Evolutionary conservation across 2,797 vertebrate species (phyloP).

Genomic region (Cichlasoma orientale): DNA sequence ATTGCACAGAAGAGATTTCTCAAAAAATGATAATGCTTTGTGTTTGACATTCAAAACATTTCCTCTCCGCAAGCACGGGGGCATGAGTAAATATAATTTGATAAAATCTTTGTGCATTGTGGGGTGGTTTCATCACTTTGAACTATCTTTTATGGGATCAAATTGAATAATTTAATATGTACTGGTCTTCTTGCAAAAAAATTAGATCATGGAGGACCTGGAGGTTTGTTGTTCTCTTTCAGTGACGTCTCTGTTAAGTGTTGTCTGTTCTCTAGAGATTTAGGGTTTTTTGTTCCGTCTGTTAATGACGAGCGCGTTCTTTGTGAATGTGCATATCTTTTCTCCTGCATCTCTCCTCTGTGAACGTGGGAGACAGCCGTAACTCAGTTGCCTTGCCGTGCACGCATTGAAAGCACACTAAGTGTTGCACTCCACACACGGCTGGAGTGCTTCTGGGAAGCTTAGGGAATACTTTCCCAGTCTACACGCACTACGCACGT

Average conservation of each 20-base stretch:
- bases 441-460: conserved; percentile 56
- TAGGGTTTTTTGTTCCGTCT: not conserved
- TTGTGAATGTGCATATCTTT: conserved; percentile 4
- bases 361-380: conserved; percentile 22
- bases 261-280: conserved; percentile 18
- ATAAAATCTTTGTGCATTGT: conserved; percentile 39
- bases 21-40: conserved; percentile 41
- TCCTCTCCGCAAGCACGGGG: not conserved
- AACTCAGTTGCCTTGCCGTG: conserved; percentile 39
- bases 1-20: conserved; percentile 15
- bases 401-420: conserved; percentile 39
- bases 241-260: conserved; percentile 12
- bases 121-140: conserved; percentile 32
- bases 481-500: conserved; percentile 15
- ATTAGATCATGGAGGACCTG: conserved; percentile 11
- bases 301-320: conserved; percentile 1
- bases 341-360: conserved; percentile 15
- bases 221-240: conserved; percentile 12
- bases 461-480: conserved; percentile 45
- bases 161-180: conserved; percentile 41
- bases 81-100: conserved; percentile 38
- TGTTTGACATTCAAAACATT: conserved; percentile 44
- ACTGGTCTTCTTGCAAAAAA: conserved; percentile 24
- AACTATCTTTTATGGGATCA: conserved; percentile 42
- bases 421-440: conserved; percentile 35